These are phyloP conservation scores for Diplazon laetatorius DNA, from an alignment of 2,888 invertebrate genomes.

Conservation along the genomic window DNA sequence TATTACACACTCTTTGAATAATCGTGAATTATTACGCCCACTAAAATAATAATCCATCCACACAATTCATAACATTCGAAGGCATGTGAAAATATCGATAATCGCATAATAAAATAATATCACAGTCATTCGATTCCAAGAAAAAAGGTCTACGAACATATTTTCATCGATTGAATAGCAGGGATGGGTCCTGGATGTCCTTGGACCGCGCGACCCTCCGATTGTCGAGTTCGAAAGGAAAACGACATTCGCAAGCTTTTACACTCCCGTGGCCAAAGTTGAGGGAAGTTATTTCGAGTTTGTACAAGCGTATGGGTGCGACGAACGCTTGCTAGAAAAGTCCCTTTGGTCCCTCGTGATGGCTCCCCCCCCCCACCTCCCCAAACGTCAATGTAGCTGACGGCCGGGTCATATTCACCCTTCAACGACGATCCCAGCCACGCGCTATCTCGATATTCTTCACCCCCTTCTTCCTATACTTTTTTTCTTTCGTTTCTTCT, in stretches of 20 bases:
- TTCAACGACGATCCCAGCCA: slow-evolving; percentile 65
- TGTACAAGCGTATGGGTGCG: slow-evolving; percentile 36
- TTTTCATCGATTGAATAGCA: no score
- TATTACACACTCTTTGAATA: no score
- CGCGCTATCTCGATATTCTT: slow-evolving; percentile 61
- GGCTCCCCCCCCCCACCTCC: slow-evolving; percentile 56
- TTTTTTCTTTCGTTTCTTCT: slow-evolving; percentile 35
- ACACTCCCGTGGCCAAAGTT: slow-evolving; percentile 78
- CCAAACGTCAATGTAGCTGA: slow-evolving; percentile 73
- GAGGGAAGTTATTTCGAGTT: slow-evolving; percentile 80
- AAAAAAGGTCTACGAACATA: no score
- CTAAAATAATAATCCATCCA: no score
- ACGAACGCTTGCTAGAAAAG: slow-evolving; percentile 15
- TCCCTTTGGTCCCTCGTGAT: slow-evolving; percentile 21
- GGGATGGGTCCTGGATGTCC: no score
- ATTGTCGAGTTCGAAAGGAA: slow-evolving; percentile 77
- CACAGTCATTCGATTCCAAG: no score
- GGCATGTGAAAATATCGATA: no score
- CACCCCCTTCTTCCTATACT: slow-evolving; percentile 53
- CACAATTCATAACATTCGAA: no score
- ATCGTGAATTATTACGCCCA: no score
- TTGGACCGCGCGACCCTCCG: slow-evolving; percentile 61
- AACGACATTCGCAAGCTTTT: slow-evolving; percentile 74
- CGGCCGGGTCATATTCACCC: slow-evolving; percentile 76
- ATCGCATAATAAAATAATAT: no score